These are phyloP conservation scores for Drosophila subquinaria DNA, from an alignment of 2,888 invertebrate species.

Conservation along the genomic window DNA sequence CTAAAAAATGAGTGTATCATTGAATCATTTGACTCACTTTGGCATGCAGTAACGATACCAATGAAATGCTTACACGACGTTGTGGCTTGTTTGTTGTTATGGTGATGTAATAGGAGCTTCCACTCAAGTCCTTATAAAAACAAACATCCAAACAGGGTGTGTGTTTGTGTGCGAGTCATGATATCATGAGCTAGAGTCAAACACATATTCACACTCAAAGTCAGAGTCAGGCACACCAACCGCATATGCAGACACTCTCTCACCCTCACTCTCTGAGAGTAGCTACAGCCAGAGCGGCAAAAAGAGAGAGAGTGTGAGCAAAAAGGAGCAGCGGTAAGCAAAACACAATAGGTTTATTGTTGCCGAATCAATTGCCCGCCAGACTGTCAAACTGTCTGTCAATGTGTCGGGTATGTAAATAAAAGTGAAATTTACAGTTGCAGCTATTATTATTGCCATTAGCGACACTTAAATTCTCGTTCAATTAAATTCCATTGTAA, in stretches of 20 bases:
- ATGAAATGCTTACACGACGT: slow-evolving; percentile 19
- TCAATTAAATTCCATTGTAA: slow-evolving; percentile 52
- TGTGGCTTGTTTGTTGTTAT: slow-evolving; percentile 20
- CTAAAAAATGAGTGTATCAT: slow-evolving; percentile 7
- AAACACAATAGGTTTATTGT: slow-evolving; percentile 59
- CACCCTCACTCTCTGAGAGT: slow-evolving; percentile 19
- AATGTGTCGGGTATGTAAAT: slow-evolving; percentile 52
- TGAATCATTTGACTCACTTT: slow-evolving; percentile 40
- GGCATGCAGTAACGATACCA: slow-evolving; percentile 10
- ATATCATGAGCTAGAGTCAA: slow-evolving; percentile 31
- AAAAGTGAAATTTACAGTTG: slow-evolving; percentile 67
- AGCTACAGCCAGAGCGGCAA: background rate
- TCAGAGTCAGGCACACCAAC: slow-evolving; percentile 39
- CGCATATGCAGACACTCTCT: slow-evolving; percentile 35
- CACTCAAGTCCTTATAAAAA: slow-evolving; percentile 51
- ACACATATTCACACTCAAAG: slow-evolving; percentile 10
- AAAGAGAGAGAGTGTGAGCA: slow-evolving; percentile 4
- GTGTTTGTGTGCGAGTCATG: slow-evolving; percentile 24
- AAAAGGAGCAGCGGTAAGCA: slow-evolving; percentile 9
- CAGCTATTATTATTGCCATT: slow-evolving; percentile 42
- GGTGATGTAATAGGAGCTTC: slow-evolving; percentile 56
- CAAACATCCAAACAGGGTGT: slow-evolving; percentile 37
- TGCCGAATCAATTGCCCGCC: slow-evolving; percentile 46
- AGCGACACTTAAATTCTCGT: slow-evolving; percentile 29
- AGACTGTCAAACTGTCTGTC: slow-evolving; percentile 30